Evolutionary conservation across 2,888 invertebrate species (phyloP), one percentile per base, ranked within the genome.

Genomic region (Nymphalis urticae): DNA sequence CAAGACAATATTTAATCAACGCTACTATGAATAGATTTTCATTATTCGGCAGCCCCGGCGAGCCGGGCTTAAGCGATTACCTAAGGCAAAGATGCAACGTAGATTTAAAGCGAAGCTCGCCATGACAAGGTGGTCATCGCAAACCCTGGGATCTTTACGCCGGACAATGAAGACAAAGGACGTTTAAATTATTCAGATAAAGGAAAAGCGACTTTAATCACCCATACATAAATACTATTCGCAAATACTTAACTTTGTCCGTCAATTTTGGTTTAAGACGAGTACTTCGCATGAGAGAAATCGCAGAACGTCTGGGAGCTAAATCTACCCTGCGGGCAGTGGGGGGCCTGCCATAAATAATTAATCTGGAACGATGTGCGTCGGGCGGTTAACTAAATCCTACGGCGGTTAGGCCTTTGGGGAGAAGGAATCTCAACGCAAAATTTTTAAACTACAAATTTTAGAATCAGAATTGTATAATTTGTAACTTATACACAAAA

Each of bases 101-200:
- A 90, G 92, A 88, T 89, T 90, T 90, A 87, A 80, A 82, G 81
- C 82, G 85, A 87, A 89, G 89, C 92, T 85, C 75, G 85, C 80
- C 90, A 87, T 90, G 91, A 90, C 91, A 90, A 90, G 91, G 90
- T 90, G 92, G 92, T 92, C 92, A 92, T 90, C 89, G 85, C 87
- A 87, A 89, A 80, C 85, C 90, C 89, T 84, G 75, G 87, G 86
- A 90, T 90, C 90, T 88, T 88, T 85, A 81, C 79, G 78, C 85
- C 84, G 89, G 89, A 89, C 90, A 87, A 86, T 85, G 85, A 86
- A 90, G 89, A 92, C 92, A 92, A 92, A 92, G 90, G 90, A 85
- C 82, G 81, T 81, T 83, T 90, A 87, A 92, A 91, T 91, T 86
- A 92, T 90, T 89, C 86, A 88, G 77, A 79, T 86, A 83, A 78